phyloP scores from a whole-genome alignment of 2,113 vertebrate genomes.

The Aegypius monachus region DNA sequence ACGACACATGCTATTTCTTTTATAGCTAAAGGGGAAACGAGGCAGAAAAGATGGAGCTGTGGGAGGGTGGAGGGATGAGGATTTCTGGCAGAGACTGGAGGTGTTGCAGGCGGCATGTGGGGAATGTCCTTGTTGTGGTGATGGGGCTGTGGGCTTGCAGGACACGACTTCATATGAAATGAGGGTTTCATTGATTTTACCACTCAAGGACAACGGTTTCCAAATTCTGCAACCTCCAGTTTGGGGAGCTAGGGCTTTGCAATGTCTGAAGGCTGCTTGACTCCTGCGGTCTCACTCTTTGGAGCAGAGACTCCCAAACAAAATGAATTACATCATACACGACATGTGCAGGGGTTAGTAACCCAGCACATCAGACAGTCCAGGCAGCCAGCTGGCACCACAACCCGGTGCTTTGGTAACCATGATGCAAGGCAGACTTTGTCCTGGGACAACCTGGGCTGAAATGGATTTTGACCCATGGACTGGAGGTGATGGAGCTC shows the following conservation, averaged over 20 bases:
- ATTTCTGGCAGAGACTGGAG: not conserved
- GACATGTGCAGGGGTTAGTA: not conserved
- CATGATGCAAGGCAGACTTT: not conserved
- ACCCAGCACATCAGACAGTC: not conserved
- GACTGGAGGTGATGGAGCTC: not conserved
- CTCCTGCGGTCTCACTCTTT: not conserved
- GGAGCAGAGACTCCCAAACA: not conserved
- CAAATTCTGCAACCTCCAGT: not conserved
- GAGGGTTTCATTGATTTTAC: not conserved
- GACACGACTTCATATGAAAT: not conserved
- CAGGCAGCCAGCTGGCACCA: not conserved
- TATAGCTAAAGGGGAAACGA: not conserved
- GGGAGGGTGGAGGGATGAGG: not conserved
- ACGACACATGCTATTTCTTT: not conserved
- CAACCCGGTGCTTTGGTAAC: fast-evolving
- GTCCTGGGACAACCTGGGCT: not conserved
- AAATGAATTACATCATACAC: not conserved
- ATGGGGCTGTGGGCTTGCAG: not conserved
- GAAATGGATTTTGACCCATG: not conserved
- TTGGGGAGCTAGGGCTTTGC: not conserved
- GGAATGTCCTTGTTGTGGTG: not conserved
- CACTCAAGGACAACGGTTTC: not conserved
- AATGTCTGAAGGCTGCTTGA: not conserved
- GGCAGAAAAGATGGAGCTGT: not conserved
- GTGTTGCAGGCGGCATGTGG: not conserved